phyloP scores from a whole-genome alignment of 1,140 invertebrate species.

The Propsilocerus akamusi region DNA sequence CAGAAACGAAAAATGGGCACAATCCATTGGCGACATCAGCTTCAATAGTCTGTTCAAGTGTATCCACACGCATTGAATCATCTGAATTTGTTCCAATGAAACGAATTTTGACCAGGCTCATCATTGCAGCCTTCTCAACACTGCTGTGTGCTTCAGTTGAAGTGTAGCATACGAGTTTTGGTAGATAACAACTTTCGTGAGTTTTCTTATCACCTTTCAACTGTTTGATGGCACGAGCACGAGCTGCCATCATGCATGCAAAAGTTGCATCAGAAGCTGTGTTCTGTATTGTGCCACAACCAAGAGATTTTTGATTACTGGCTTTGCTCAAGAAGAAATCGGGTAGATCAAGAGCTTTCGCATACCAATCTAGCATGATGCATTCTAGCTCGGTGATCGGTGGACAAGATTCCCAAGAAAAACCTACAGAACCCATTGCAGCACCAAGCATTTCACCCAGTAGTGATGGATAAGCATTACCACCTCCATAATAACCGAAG shows the following conservation, averaged over 20 bases:
- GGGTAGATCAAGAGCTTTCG: slow-evolving; percentile 35
- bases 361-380: slow-evolving; percentile 48
- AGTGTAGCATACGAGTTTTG: slow-evolving; percentile 68
- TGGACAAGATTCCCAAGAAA: slow-evolving; percentile 85
- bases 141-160: slow-evolving; percentile 77
- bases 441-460: slow-evolving; percentile 84
- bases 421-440: slow-evolving; percentile 83
- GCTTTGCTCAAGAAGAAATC: slow-evolving; percentile 27
- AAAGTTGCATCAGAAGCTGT: slow-evolving; percentile 80
- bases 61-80: slow-evolving; percentile 53
- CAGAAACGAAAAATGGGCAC: slow-evolving; percentile 72
- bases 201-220: slow-evolving; percentile 28
- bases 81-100: slow-evolving; percentile 75
- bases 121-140: slow-evolving; percentile 88
- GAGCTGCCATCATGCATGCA: slow-evolving; percentile 64
- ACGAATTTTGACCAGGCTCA: slow-evolving; percentile 69
- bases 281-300: slow-evolving; percentile 59
- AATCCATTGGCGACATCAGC: slow-evolving; percentile 60
- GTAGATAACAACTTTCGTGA: slow-evolving; percentile 52
- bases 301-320: slow-evolving; percentile 32
- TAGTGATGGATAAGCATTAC: slow-evolving; percentile 86
- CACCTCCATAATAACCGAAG: slow-evolving; percentile 91
- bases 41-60: slow-evolving; percentile 45
- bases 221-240: slow-evolving; percentile 50
- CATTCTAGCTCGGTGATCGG: slow-evolving; percentile 71